Percentiles rank a stretch among this genome's conserved stretches.
Evolutionary conservation across 2,113 vertebrate genomes (phyloP).

Genomic region (Mesitornis unicolor): DNA sequence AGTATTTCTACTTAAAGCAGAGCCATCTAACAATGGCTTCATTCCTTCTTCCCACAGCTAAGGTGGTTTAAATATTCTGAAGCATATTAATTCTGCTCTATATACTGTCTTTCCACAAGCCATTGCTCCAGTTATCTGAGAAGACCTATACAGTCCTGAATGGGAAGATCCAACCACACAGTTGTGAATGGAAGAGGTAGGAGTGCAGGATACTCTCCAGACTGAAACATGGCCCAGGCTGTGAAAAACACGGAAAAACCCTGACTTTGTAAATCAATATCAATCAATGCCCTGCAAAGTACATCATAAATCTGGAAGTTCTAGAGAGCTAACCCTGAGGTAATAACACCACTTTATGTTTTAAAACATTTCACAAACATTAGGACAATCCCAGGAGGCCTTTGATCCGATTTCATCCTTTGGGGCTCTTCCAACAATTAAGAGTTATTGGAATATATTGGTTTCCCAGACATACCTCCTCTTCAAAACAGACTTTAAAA

Average conservation of each 20-base stretch:
- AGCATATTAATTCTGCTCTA: not conserved
- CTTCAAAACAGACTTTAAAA: not conserved
- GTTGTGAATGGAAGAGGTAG: not conserved
- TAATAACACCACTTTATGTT: not conserved
- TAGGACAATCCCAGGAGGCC: not conserved
- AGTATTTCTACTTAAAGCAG: not conserved
- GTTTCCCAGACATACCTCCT: not conserved
- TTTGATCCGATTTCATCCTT: not conserved
- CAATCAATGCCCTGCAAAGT: slow-evolving; percentile 22
- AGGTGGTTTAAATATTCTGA: not conserved
- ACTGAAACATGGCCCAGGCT: not conserved
- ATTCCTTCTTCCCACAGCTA: not conserved
- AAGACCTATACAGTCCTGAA: not conserved
- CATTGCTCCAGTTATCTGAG: not conserved
- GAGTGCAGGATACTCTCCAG: not conserved
- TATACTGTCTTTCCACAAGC: not conserved
- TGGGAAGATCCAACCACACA: not conserved
- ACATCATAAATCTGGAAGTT: slow-evolving; percentile 25
- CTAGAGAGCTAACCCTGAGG: not conserved
- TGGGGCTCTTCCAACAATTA: not conserved
- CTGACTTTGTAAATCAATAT: slow-evolving; percentile 31
- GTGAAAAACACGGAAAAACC: not conserved
- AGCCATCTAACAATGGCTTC: not conserved
- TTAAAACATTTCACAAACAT: slow-evolving; percentile 10
- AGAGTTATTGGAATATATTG: not conserved